These are phyloP conservation scores for Leucophenga montana DNA, from an alignment of 2,888 invertebrate genomes.

Conservation along the genomic window DNA sequence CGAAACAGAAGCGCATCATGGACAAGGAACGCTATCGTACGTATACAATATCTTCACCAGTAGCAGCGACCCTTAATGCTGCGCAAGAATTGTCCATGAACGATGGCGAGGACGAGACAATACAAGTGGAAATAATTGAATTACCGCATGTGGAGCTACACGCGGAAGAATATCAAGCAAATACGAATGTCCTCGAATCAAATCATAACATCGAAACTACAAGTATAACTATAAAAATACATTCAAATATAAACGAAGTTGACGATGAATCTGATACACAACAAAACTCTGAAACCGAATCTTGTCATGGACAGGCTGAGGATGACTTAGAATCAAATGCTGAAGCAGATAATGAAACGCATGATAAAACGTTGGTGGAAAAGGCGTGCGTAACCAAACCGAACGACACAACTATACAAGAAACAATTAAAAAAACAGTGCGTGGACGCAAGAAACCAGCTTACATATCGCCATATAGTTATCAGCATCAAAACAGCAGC, in stretches of 20 bases:
- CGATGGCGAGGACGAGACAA: constrained; percentile 59
- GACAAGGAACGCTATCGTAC: constrained; percentile 88
- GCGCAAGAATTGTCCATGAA: constrained; percentile 57
- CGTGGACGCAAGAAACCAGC: constrained; percentile 77
- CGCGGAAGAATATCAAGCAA: constrained; percentile 35
- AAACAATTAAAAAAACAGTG: constrained; percentile 59
- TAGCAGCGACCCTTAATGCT: constrained; percentile 42
- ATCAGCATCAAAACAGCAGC: constrained; percentile 61
- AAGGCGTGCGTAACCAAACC: constrained; percentile 45
- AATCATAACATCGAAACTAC: constrained; percentile 70
- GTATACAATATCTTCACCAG: constrained; percentile 76
- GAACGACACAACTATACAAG: constrained; percentile 71
- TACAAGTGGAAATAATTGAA: constrained; percentile 70
- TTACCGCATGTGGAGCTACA: constrained; percentile 58
- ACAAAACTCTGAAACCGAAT: constrained; percentile 77
- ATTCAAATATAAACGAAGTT: constrained; percentile 51
- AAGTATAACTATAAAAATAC: constrained; percentile 31
- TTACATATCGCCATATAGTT: constrained; percentile 79
- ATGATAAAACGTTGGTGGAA: background rate
- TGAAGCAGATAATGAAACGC: constrained; percentile 29
- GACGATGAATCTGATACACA: constrained; percentile 48
- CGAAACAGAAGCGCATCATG: constrained; percentile 83
- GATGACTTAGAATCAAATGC: constrained; percentile 26
- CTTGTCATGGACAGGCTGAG: constrained; percentile 67
- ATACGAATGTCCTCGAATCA: constrained; percentile 62